Evolutionary conservation across 2,888 invertebrate species (phyloP).

Genomic region (Noctua pronuba): DNA sequence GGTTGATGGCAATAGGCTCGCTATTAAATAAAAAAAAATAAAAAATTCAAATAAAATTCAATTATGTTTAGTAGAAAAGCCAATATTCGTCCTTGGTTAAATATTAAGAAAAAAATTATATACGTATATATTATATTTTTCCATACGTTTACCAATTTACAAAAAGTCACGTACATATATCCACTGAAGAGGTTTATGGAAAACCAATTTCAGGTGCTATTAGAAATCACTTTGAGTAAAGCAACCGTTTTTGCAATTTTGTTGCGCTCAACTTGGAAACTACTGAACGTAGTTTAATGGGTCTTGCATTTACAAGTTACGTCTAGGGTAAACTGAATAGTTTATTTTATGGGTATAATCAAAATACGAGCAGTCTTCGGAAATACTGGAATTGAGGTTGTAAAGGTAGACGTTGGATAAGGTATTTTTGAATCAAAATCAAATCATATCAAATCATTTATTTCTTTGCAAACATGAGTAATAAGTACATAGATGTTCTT

Average conservation of each 20-base stretch:
- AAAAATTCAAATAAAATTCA: neutral
- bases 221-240: constrained; percentile 45
- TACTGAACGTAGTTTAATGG: constrained; percentile 59
- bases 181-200: constrained; percentile 24
- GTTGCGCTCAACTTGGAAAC: constrained; percentile 58
- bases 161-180: constrained; percentile 29
- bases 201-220: constrained; percentile 40
- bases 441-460: too few relatives aligned
- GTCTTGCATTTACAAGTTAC: constrained; percentile 53
- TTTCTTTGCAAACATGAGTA: too few relatives aligned
- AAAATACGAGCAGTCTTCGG: constrained; percentile 12
- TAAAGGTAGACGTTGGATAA: neutral
- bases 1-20: neutral
- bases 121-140: neutral
- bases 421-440: constrained; percentile 1
- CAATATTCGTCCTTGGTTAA: neutral
- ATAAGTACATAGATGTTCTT: too few relatives aligned
- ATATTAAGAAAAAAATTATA: neutral
- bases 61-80: neutral
- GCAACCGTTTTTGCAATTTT: constrained; percentile 56
- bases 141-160: neutral
- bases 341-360: constrained; percentile 27
- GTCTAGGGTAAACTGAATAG: constrained; percentile 33
- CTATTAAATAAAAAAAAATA: neutral
- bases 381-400: neutral